Base-by-base conservation (phyloP, 2,113 vertebrate species). In the Euleptes europaea region DNA sequence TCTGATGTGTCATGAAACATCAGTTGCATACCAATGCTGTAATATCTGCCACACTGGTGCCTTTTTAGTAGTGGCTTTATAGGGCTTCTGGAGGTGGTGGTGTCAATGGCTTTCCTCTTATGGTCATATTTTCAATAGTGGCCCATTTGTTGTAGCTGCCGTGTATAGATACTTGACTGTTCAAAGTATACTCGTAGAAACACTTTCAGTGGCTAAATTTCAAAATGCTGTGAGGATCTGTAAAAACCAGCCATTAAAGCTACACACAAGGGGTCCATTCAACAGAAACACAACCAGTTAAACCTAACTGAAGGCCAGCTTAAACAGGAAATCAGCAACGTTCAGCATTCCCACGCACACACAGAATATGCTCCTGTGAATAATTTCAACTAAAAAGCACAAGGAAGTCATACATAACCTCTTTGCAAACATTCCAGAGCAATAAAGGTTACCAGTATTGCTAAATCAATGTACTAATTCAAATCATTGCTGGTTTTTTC, bases 401-500 rank as follows among this genome's bases (percentile, higher is more conserved):
- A 65, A 51, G 80, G 84, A 88, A 83, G 85, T 80, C 23, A 28
- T 51, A 38, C 76, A 81, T 73, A 87, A 86, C 84, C 51, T 47
- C 63, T 76, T 84, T 81, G 70, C 49, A 72, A 70, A 83, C 86
- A 66, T 33, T 83, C 73, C 13, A 88, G 35, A 88, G 65, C 11
- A 75, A 38, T 80, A 91, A 83, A 89, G 84, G 5, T 70, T 86
- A 31, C 1, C 9, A 84, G 47, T 81, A 90, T 77, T 85, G 70
- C 78, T 90, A 87, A 89, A 90, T 79, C 90, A 90, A 86, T 44
- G 69, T 40, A 67, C 89, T 1, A 78, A 66, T 84, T 80, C 78
- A 90, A 92, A 80, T 70, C 85, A 70, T 87, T 90, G 60, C 72
- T 60, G 78, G 84, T 82, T 17, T 3, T 90, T 54, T 54, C 44